phyloP scores from a whole-genome alignment of 2,888 invertebrate genomes.

The Celastrina argiolus region DNA sequence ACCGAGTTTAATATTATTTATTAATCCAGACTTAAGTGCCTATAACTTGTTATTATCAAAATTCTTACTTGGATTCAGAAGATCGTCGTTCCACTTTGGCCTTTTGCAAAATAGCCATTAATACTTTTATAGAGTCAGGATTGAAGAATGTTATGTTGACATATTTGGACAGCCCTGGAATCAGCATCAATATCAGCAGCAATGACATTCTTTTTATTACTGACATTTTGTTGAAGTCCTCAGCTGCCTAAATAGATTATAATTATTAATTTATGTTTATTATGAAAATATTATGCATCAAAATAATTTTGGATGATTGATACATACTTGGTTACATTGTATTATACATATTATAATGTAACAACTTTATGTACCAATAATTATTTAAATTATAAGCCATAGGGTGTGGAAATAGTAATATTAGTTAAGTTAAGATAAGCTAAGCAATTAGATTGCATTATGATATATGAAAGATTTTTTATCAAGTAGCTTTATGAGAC shows the following conservation, averaged over 20 bases:
- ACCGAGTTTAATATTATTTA: no score
- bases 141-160: slow-evolving; percentile 61
- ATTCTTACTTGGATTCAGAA: slow-evolving; percentile 52
- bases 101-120: slow-evolving; percentile 56
- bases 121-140: slow-evolving; percentile 48
- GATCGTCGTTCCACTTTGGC: slow-evolving; percentile 58
- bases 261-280: neutral
- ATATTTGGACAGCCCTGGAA: slow-evolving; percentile 50
- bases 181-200: slow-evolving; percentile 52
- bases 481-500: neutral
- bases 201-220: slow-evolving; percentile 50
- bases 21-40: no score
- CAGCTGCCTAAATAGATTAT: slow-evolving; percentile 54
- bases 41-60: neutral
- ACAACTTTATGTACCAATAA: no score
- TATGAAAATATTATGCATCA: no score
- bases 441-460: no score
- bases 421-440: no score
- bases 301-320: no score
- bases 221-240: slow-evolving; percentile 60
- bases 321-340: no score
- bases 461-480: no score
- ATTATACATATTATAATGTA: no score
- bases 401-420: no score
- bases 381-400: no score